These are phyloP conservation scores for Ctenopoma kingsleyae DNA, from an alignment of 2,797 vertebrate species.

Conservation along the genomic window DNA sequence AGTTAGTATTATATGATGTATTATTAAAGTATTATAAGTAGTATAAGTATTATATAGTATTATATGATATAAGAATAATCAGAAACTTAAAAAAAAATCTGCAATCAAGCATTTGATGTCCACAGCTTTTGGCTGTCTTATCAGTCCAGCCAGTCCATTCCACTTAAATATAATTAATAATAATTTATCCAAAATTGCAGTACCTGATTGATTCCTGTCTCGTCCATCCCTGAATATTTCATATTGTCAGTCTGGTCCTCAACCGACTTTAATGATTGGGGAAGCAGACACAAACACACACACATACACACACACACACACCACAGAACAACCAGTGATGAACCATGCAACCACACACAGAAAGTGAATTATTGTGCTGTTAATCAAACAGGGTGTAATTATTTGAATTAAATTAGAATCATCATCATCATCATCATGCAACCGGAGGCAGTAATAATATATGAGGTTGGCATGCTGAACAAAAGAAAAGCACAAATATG, in stretches of 20 bases:
- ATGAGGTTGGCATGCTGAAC: slow-evolving; percentile 48
- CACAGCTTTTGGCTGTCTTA: background rate
- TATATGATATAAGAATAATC: background rate
- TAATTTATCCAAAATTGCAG: slow-evolving; percentile 57
- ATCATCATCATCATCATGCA: slow-evolving; percentile 59
- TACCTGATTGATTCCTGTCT: slow-evolving; percentile 91
- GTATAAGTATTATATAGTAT: background rate
- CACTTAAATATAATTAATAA: slow-evolving; percentile 31
- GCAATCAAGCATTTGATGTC: background rate
- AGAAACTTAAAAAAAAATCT: background rate
- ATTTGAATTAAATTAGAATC: slow-evolving; percentile 57
- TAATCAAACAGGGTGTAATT: slow-evolving; percentile 68
- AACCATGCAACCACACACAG: slow-evolving; percentile 78
- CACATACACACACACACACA: slow-evolving; percentile 58
- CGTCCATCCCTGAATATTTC: slow-evolving; percentile 90
- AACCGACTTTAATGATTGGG: slow-evolving; percentile 88
- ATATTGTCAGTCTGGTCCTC: slow-evolving; percentile 90
- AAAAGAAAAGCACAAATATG: slow-evolving; percentile 22
- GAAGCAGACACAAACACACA: slow-evolving; percentile 70
- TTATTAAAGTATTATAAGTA: too few species aligned
- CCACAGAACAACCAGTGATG: slow-evolving; percentile 78
- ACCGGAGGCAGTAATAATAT: slow-evolving; percentile 44
- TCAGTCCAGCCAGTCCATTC: slow-evolving; percentile 1
- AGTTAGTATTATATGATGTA: background rate
- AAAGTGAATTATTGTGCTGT: slow-evolving; percentile 63